A percentile compares a stretch with the other conserved stretches of the same genome.
phyloP scores from a whole-genome alignment of 2,888 invertebrate genomes.

The Xanthorhoe spadicearia region DNA sequence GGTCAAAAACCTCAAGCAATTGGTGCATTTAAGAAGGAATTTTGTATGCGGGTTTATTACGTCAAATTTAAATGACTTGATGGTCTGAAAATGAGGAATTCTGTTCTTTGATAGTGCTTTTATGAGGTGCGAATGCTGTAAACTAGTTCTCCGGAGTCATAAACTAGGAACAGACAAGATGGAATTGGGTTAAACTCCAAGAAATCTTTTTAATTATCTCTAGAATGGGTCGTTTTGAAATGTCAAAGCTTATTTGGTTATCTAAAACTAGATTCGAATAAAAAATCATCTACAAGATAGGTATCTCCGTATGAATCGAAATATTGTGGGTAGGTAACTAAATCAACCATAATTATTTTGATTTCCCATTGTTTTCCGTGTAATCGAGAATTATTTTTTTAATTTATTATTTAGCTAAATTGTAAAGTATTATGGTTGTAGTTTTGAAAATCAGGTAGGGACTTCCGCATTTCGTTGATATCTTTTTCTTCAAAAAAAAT shows the following conservation, averaged over 20 bases:
- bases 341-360: too few relatives aligned
- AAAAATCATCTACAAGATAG: too few relatives aligned
- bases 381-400: too few relatives aligned
- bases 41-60: conserved; percentile 45
- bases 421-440: too few relatives aligned
- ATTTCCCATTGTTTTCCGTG: too few relatives aligned
- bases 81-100: conserved; percentile 15
- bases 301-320: too few relatives aligned
- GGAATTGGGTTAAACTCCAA: conserved; percentile 14
- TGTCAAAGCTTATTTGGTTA: too few relatives aligned
- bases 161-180: conserved; percentile 1
- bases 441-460: too few relatives aligned
- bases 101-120: conserved; percentile 13
- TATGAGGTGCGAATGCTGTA: conserved; percentile 33
- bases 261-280: neutral
- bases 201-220: neutral
- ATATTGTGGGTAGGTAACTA: too few relatives aligned
- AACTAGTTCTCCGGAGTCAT: conserved; percentile 37
- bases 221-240: neutral
- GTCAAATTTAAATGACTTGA: conserved; percentile 38
- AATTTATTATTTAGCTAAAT: too few relatives aligned
- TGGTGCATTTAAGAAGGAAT: conserved; percentile 42
- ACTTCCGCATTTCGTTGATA: too few relatives aligned
- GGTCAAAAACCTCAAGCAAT: conserved; percentile 49
- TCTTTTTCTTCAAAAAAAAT: too few relatives aligned